Percentiles rank a stretch among this genome's conserved stretches.
phyloP scores from a whole-genome alignment of 2,888 invertebrate genomes.

The Ormyrus pomaceus region DNA sequence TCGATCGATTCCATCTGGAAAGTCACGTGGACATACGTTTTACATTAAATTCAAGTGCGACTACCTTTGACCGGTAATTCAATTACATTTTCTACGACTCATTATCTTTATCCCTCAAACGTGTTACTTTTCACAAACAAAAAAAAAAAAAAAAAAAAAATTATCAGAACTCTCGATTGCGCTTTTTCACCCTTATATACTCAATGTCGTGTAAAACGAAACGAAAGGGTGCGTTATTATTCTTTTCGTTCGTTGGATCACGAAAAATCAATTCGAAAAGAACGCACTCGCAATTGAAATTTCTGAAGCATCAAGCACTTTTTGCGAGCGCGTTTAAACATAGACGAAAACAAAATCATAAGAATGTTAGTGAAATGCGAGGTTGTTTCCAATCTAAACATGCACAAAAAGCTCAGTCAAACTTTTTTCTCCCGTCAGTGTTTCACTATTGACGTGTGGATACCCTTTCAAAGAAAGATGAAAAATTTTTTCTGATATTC shows the following conservation, averaged over 20 bases:
- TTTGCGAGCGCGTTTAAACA: slow-evolving; percentile 47
- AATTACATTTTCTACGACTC: slow-evolving; percentile 28
- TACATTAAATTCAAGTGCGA: slow-evolving; percentile 30
- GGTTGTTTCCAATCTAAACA: slow-evolving; percentile 43
- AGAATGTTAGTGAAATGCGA: slow-evolving; percentile 39
- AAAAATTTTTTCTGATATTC: neutral
- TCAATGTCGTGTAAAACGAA: too few species aligned
- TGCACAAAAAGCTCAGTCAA: slow-evolving; percentile 45
- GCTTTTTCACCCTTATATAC: slow-evolving; percentile 5
- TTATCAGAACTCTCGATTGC: slow-evolving; percentile 46
- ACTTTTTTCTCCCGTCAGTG: slow-evolving; percentile 13
- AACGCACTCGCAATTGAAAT: slow-evolving; percentile 46
- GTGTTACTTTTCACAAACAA: slow-evolving; percentile 25
- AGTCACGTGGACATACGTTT: slow-evolving; percentile 57
- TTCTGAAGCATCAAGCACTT: slow-evolving; percentile 52
- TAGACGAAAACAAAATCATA: slow-evolving; percentile 37
- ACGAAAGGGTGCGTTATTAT: neutral
- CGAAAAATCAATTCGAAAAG: neutral
- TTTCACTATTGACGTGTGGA: neutral
- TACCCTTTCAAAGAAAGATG: slow-evolving; percentile 7
- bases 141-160: too few species aligned
- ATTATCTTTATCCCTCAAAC: slow-evolving; percentile 31
- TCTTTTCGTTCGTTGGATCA: neutral
- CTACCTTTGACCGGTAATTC: neutral
- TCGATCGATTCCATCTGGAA: slow-evolving; percentile 80